A percentile compares a stretch with the other conserved stretches of the same genome.
Evolutionary conservation across 2,888 invertebrate species (phyloP).

Genomic region (Plagodis dolabraria): DNA sequence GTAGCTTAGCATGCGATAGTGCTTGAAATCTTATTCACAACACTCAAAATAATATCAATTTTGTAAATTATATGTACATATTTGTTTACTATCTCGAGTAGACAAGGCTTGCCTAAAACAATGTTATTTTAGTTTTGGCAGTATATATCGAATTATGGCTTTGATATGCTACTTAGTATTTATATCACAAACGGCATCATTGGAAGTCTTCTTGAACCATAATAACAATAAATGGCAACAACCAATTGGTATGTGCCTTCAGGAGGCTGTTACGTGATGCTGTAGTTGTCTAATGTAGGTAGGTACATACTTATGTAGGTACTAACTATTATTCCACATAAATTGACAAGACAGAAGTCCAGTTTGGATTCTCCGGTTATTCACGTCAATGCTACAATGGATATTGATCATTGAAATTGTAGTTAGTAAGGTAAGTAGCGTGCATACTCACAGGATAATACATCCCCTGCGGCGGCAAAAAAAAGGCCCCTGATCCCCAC

Average conservation of each 20-base stretch:
- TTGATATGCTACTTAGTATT: neutral
- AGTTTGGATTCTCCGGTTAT: constrained; percentile 13
- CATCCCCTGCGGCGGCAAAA: constrained; percentile 98
- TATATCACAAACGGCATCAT: constrained; percentile 4
- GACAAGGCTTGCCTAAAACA: neutral
- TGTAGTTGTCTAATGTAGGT: neutral
- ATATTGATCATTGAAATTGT: constrained; percentile 30
- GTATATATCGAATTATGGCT: neutral
- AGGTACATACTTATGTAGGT: constrained; percentile 15
- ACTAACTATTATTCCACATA: constrained; percentile 23
- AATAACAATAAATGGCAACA: constrained; percentile 5
- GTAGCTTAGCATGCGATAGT: too few relatives aligned
- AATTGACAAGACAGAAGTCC: constrained; percentile 22
- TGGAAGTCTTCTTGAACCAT: constrained; percentile 2
- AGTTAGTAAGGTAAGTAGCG: constrained; percentile 29
- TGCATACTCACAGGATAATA: constrained; percentile 95
- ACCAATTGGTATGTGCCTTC: constrained; percentile 7
- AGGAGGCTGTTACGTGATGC: constrained; percentile 25
- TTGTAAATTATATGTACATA: constrained; percentile 2
- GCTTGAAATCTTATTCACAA: constrained; percentile 14
- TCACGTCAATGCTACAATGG: constrained; percentile 11
- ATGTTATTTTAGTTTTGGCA: too few relatives aligned
- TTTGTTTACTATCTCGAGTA: constrained; percentile 8
- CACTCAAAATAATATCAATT: neutral
- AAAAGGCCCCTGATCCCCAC: constrained; percentile 98